These are phyloP conservation scores for Apogon hyalosoma DNA, from an alignment of 2,797 vertebrate genomes.

Conservation along the genomic window DNA sequence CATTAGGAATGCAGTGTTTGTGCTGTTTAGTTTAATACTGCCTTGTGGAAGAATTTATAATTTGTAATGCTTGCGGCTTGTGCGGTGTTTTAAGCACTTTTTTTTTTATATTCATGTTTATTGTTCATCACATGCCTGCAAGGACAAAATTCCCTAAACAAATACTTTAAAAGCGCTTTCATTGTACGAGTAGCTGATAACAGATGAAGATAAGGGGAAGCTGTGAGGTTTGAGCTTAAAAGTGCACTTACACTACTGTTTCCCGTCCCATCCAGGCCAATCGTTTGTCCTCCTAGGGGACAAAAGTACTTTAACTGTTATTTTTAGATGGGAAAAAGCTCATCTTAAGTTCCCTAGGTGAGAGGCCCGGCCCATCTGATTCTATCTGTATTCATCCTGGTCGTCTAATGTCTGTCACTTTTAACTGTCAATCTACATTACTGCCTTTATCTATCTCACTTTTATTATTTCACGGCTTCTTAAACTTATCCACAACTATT, in stretches of 20 bases:
- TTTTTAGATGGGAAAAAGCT: constrained; percentile 80
- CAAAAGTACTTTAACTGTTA: constrained; percentile 69
- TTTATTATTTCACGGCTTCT: constrained; percentile 1
- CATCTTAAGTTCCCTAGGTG: constrained; percentile 74
- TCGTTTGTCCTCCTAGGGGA: constrained; percentile 65
- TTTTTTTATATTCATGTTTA: constrained; percentile 51
- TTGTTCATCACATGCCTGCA: constrained; percentile 34
- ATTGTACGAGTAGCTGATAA: constrained; percentile 43
- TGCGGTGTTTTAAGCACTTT: constrained; percentile 39
- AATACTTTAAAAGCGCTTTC: constrained; percentile 41
- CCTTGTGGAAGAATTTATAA: constrained; percentile 60
- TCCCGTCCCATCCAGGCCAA: constrained; percentile 72
- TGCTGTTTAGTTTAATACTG: constrained; percentile 45
- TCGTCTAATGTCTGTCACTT: constrained; percentile 2
- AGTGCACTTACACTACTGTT: constrained; percentile 56
- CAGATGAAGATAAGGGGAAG: constrained; percentile 44
- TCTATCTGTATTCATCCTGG: constrained; percentile 44
- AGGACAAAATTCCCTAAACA: constrained; percentile 15
- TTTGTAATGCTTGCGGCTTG: constrained; percentile 45
- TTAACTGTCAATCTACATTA: neutral
- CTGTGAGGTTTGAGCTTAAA: constrained; percentile 62
- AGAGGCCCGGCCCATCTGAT: constrained; percentile 68
- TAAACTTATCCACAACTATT: neutral
- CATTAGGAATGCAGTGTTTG: constrained; percentile 37
- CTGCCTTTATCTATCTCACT: neutral